Evolutionary conservation across 2,113 vertebrate species (phyloP).

Genomic region (Melozone crissalis): DNA sequence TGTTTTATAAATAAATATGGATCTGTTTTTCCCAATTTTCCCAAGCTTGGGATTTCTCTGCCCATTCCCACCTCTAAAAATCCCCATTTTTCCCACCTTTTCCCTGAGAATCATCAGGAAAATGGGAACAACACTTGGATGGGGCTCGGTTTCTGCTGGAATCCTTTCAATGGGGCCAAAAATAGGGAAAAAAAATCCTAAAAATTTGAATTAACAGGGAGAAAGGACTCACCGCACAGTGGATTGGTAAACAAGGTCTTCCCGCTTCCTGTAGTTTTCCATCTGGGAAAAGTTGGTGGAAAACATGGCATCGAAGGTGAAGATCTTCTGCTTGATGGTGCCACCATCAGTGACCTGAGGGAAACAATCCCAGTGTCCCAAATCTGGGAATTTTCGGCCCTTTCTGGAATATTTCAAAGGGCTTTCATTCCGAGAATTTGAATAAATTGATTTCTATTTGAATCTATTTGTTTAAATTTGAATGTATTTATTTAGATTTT

Average conservation of each 20-base stretch:
- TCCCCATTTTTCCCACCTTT: fast-evolving
- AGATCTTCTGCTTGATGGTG: conserved; percentile 91
- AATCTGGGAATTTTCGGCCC: fast-evolving
- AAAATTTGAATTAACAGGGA: fast-evolving
- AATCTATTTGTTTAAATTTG: neutral
- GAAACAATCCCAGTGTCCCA: fast-evolving
- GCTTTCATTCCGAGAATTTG: fast-evolving
- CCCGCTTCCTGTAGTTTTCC: conserved; percentile 84
- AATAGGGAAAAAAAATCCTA: neutral
- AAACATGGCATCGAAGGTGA: conserved; percentile 93
- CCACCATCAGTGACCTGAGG: conserved; percentile 86
- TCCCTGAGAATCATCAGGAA: neutral
- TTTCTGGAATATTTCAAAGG: fast-evolving
- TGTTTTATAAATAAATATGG: neutral
- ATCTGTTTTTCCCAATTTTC: neutral
- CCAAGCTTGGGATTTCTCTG: neutral
- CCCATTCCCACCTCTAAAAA: neutral
- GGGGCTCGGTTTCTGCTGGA: too few relatives aligned
- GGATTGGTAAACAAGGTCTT: conserved; percentile 87
- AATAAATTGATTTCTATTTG: fast-evolving
- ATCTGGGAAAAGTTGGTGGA: conserved; percentile 89
- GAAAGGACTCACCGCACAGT: conserved; percentile 84
- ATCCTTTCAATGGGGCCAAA: fast-evolving
- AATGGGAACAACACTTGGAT: fast-evolving
- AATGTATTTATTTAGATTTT: fast-evolving